Conservation (phyloP, 2,888 invertebrate genomes). For the Bruchidius siliquastri region DNA sequence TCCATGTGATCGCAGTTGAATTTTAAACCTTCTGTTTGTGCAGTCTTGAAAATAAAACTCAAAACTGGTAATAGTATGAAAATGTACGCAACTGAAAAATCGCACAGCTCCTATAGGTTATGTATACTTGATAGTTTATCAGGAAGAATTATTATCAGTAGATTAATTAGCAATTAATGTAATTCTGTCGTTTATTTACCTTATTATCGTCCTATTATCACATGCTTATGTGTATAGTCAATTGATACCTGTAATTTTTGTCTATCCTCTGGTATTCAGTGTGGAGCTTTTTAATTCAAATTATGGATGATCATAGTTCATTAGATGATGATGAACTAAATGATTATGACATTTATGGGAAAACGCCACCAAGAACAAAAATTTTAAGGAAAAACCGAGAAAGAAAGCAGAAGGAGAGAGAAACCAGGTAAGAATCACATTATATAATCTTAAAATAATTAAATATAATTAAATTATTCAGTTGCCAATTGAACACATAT, state of each 20-base stretch:
- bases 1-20: no score
- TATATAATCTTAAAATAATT: background rate
- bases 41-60: background rate
- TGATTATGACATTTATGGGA: slow-evolving; percentile 63
- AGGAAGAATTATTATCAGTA: background rate
- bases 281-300: background rate
- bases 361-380: slow-evolving; percentile 74
- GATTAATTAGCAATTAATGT: background rate
- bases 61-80: background rate
- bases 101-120: background rate
- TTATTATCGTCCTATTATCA: background rate
- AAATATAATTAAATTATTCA: background rate
- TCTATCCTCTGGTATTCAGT: background rate
- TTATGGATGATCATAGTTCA: slow-evolving; percentile 26
- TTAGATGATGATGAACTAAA: slow-evolving; percentile 32
- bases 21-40: no score
- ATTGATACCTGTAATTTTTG: background rate
- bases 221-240: background rate
- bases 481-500: background rate
- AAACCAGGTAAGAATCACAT: slow-evolving; percentile 18
- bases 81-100: background rate
- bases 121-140: background rate
- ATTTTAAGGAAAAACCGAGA: slow-evolving; percentile 53
- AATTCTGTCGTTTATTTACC: background rate
- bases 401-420: slow-evolving; percentile 54